Evolutionary conservation across 2,888 invertebrate species (phyloP), one percentile per base, ranked within the genome.

Genomic region (Linyphia triangularis): DNA sequence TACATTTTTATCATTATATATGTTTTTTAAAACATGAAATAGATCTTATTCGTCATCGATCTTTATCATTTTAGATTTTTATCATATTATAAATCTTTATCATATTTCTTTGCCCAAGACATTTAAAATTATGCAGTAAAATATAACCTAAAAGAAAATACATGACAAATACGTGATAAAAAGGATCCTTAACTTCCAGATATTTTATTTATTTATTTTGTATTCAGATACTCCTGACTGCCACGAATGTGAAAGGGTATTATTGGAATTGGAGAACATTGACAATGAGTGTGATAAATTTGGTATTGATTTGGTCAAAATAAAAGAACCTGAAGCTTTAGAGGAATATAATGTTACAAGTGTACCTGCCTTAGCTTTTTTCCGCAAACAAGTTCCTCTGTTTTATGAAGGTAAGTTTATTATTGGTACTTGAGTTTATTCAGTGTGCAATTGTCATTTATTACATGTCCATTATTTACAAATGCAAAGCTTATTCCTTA

Each of bases 291-390:
- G 90, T 63, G 91, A 92, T 81, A 43, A 89, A 6, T 91, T 89
- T 85, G 93, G 94, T 16, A 97, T 98, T 91, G 98, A 98, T 93
- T 97, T 98, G 93, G 97, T 98, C 0, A 98, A 98, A 93, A 97
- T 98, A 81, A 95, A 96, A 61, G 96, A 96, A 92, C 94, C 95
- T 0, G 96, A 96, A 91, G 96, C 97, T 2, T 96, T 97, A 19
- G 95, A 95, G 43, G 96, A 96, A 91, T 97, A 96, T 92, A 96
- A 96, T 91, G 94, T 98, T 78, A 95, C 97, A 61, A 96, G 96
- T 92, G 95, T 97, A 90, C 98, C 98, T 4, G 96, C 97, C 1
- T 93, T 98, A 70, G 96, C 97, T 70, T 98, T 97, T 92, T 98
- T 97, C 94, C 95, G 98, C 16, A 95, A 95, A 91, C 95, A 95